Percentiles rank a stretch among this genome's conserved stretches.
Conservation (phyloP, 2,888 invertebrate genomes). For the Andricus quercusramuli region DNA sequence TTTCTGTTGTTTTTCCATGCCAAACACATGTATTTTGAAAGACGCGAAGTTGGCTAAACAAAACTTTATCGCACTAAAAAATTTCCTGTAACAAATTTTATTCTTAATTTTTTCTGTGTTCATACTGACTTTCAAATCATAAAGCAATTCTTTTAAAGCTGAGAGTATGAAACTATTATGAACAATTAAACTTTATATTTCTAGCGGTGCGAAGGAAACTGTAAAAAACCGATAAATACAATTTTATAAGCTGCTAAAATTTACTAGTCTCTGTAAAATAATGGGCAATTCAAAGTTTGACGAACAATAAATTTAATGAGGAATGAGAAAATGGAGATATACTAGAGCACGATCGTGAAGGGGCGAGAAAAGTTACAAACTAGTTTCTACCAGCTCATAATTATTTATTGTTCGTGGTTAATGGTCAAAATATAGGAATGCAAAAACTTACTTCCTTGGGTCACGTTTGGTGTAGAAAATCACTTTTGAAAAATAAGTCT, state of each 20-base stretch:
- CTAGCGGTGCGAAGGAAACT: neutral
- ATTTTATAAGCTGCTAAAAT: conserved; percentile 12
- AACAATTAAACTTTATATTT: neutral
- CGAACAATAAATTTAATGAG: conserved; percentile 67
- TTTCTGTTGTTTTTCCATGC: too few relatives aligned
- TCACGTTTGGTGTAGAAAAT: neutral
- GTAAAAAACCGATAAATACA: neutral
- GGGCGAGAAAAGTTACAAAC: conserved; percentile 55
- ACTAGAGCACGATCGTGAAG: conserved; percentile 48
- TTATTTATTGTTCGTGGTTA: conserved; percentile 33
- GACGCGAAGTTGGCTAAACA: too few relatives aligned
- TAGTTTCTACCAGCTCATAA: conserved; percentile 42
- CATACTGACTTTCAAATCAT: too few relatives aligned
- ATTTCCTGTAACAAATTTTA: too few relatives aligned
- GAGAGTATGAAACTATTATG: neutral
- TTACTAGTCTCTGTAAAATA: conserved; percentile 60
- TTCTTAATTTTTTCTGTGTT: too few relatives aligned
- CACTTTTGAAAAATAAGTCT: neutral
- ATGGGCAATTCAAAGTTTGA: conserved; percentile 68
- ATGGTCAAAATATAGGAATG: conserved; percentile 47
- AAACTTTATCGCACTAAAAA: too few relatives aligned
- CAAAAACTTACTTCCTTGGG: neutral
- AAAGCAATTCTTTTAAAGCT: neutral
- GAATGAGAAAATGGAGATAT: conserved; percentile 51
- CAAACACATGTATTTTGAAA: too few relatives aligned